phyloP scores from a whole-genome alignment of 2,797 vertebrate species.

The Propithecus deckenii region DNA sequence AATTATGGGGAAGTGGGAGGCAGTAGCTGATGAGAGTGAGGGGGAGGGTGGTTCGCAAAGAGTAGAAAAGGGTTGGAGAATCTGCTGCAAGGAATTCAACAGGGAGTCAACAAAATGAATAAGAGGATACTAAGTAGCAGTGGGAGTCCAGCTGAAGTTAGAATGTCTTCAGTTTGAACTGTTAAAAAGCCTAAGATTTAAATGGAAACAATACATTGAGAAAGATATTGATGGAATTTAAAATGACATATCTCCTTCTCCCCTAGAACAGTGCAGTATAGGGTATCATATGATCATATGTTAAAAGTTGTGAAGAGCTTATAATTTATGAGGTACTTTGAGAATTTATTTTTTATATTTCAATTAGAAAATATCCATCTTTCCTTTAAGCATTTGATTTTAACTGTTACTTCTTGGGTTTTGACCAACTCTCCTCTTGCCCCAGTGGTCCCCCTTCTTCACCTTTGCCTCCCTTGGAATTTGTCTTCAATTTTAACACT shows the following conservation, averaged over 20 bases:
- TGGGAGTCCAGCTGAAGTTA: conserved; percentile 18
- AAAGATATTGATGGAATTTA: background rate
- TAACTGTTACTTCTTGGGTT: background rate
- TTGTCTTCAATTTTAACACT: conserved; percentile 26
- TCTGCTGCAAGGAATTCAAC: conserved; percentile 7
- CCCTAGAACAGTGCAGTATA: background rate
- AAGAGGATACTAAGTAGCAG: conserved; percentile 26
- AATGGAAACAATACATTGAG: background rate
- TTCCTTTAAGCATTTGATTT: background rate
- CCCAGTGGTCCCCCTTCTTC: background rate
- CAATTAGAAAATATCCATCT: conserved; percentile 14
- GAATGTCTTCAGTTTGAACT: conserved; percentile 22
- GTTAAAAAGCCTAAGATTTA: conserved; percentile 27
- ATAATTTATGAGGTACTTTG: background rate
- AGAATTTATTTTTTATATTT: conserved; percentile 41
- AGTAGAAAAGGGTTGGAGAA: background rate
- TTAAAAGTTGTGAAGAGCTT: conserved; percentile 14
- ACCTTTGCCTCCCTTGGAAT: background rate
- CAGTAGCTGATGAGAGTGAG: background rate
- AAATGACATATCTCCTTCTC: background rate
- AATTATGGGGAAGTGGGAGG: background rate
- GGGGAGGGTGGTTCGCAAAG: background rate
- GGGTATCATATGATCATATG: background rate
- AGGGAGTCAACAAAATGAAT: conserved; percentile 20
- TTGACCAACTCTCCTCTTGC: background rate